phyloP scores from a whole-genome alignment of 2,113 vertebrate genomes.

The Ellobius talpinus region DNA sequence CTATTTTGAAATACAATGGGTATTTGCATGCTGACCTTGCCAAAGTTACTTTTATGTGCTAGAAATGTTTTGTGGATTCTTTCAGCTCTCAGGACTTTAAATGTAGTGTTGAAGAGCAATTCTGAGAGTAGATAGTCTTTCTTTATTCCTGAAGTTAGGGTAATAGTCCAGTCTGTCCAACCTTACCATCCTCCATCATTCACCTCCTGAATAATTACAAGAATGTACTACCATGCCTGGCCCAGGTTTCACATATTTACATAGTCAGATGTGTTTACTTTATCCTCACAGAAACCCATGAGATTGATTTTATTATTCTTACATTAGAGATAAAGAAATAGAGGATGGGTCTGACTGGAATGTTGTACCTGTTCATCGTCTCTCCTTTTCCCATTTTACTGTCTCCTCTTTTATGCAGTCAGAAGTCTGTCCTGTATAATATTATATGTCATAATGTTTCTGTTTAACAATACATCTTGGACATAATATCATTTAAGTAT shows the following conservation, averaged over 20 bases:
- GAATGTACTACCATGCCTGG: too few relatives aligned
- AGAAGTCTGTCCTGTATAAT: not conserved
- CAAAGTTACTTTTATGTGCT: not conserved
- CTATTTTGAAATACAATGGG: constrained; percentile 33
- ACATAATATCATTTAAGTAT: not conserved
- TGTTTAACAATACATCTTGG: not conserved
- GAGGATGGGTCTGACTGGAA: not conserved
- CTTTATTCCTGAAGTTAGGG: not conserved
- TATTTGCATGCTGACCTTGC: constrained; percentile 23
- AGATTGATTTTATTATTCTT: not conserved
- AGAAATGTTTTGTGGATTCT: not conserved
- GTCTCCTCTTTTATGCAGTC: not conserved
- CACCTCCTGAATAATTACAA: not conserved
- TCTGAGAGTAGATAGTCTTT: not conserved
- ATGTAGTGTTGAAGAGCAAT: not conserved
- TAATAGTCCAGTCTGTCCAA: not conserved
- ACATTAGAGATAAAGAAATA: not conserved
- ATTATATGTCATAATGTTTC: not conserved
- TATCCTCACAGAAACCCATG: not conserved
- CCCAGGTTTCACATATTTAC: not conserved
- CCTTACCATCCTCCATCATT: not conserved
- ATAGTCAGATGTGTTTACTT: not conserved
- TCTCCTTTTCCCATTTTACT: not conserved
- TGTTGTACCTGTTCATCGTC: not conserved
- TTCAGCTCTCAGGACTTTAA: not conserved